Conservation (phyloP, 2,888 invertebrate genomes). For the Sclerodermus sp. region DNA sequence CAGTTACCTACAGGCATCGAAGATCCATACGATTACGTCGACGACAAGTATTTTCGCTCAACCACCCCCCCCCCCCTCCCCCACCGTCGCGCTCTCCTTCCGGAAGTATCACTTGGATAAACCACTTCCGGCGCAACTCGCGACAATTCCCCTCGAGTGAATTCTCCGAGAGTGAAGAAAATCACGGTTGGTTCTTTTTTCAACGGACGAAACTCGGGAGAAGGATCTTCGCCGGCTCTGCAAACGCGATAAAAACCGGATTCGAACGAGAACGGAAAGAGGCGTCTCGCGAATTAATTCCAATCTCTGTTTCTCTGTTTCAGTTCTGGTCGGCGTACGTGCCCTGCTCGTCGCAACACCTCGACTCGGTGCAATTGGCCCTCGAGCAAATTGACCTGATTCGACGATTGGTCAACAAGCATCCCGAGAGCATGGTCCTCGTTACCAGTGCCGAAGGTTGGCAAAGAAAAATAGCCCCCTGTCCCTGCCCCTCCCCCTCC, state of each 20-base stretch:
- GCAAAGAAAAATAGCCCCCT: too few relatives aligned
- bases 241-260: too few relatives aligned
- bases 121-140: constrained; percentile 1
- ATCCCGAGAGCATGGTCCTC: constrained; percentile 57
- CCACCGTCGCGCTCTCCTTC: constrained; percentile 5
- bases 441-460: constrained; percentile 58
- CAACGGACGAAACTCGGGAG: not conserved
- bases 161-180: too few relatives aligned
- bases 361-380: constrained; percentile 63
- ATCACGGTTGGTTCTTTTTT: too few relatives aligned
- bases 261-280: too few relatives aligned
- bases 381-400: constrained; percentile 66
- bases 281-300: too few relatives aligned
- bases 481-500: too few relatives aligned
- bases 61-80: too few relatives aligned
- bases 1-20: not conserved
- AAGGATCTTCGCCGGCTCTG: too few relatives aligned
- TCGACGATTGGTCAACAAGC: constrained; percentile 61
- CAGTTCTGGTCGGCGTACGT: constrained; percentile 68
- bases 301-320: constrained; percentile 27
- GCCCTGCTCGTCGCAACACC: constrained; percentile 61
- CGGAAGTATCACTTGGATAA: constrained; percentile 10
- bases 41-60: constrained; percentile 10
- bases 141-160: not conserved
- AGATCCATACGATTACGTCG: not conserved